These are phyloP conservation scores for Cantharis nigra DNA, from an alignment of 2,888 invertebrate species.

Conservation along the genomic window DNA sequence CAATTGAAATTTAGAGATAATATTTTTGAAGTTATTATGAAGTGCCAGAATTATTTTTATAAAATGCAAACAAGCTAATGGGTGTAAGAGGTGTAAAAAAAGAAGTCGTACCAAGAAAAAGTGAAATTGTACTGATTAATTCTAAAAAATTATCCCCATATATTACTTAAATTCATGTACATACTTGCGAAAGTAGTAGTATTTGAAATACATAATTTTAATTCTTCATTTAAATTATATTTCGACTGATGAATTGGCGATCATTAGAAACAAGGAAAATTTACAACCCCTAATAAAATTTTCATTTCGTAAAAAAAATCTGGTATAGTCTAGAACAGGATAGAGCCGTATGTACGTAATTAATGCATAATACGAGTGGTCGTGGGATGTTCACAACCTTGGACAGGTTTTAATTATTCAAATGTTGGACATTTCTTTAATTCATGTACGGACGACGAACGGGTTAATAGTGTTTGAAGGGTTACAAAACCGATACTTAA, in stretches of 20 bases:
- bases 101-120: no score
- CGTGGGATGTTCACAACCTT: constrained; percentile 29
- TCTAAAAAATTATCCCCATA: no score
- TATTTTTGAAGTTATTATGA: background rate
- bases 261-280: background rate
- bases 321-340: background rate
- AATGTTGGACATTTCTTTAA: constrained; percentile 44
- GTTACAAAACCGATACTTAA: constrained; percentile 30
- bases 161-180: no score
- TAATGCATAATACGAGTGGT: constrained; percentile 32
- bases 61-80: no score
- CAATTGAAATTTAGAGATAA: no score
- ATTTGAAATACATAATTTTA: no score
- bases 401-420: constrained; percentile 49
- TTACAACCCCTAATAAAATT: background rate
- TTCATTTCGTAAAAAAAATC: background rate
- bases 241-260: no score
- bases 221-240: no score
- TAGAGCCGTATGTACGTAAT: constrained; percentile 24
- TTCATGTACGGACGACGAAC: constrained; percentile 37
- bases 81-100: no score
- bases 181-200: no score
- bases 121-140: no score
- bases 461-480: constrained; percentile 31
- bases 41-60: no score